These are phyloP conservation scores for Acleris literana DNA, from an alignment of 2,888 invertebrate species.

Conservation along the genomic window DNA sequence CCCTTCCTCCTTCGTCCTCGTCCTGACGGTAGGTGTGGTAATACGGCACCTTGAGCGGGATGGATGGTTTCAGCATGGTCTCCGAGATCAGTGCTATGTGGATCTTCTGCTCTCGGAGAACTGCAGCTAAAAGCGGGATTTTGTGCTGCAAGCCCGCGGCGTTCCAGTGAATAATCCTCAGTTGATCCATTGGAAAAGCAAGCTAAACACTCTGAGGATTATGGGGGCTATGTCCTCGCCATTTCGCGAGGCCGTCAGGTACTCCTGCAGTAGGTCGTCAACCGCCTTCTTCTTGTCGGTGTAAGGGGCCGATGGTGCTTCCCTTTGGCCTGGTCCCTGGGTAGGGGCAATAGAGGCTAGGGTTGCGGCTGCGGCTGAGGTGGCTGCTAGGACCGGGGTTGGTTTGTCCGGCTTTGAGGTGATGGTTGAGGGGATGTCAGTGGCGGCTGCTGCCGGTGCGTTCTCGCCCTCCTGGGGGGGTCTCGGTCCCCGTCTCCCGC, in stretches of 20 bases:
- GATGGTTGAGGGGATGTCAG: background rate
- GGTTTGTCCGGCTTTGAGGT: background rate
- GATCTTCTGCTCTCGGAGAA: no score
- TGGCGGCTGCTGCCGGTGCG: rapidly evolving
- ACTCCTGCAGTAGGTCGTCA: background rate
- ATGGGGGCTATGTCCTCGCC: background rate
- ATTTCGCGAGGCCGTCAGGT: background rate
- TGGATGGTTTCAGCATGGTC: no score
- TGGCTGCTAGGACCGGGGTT: background rate
- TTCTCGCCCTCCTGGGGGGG: background rate
- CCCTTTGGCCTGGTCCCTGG: background rate
- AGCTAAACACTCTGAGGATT: background rate
- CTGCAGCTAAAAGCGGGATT: no score
- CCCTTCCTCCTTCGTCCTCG: no score
- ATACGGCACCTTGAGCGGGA: no score
- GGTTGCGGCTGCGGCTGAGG: no score
- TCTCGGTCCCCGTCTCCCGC: background rate
- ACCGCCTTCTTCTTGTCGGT: background rate
- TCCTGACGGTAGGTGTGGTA: no score
- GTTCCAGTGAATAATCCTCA: no score
- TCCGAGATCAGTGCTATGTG: no score
- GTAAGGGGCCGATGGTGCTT: rapidly evolving
- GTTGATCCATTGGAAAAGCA: background rate
- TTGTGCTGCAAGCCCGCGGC: no score
- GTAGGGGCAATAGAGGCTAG: background rate